These are phyloP conservation scores for Notospermus geniculatus DNA, from an alignment of 1,140 invertebrate species.

Conservation along the genomic window DNA sequence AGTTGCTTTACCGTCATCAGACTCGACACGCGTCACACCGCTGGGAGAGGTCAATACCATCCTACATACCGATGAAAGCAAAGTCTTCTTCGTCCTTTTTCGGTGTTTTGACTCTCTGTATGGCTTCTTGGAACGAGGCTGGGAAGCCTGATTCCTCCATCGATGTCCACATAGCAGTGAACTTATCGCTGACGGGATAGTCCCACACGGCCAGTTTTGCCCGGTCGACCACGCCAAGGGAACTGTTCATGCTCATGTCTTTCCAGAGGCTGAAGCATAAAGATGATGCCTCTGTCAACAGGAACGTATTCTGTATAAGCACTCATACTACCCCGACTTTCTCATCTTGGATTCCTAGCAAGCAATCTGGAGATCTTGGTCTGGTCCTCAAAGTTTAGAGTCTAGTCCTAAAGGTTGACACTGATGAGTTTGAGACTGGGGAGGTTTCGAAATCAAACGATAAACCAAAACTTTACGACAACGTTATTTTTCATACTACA, in stretches of 20 bases:
- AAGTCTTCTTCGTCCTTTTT: slow-evolving; percentile 63
- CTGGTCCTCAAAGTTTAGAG: no score
- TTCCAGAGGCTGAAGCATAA: slow-evolving; percentile 84
- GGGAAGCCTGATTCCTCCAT: slow-evolving; percentile 90
- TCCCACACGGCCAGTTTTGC: slow-evolving; percentile 97
- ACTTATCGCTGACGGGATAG: slow-evolving; percentile 97
- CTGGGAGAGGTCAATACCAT: not conserved
- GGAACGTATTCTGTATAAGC: slow-evolving; percentile 8
- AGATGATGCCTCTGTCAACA: not conserved
- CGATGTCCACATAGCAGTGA: slow-evolving; percentile 96
- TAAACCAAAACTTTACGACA: no score
- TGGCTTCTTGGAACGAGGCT: slow-evolving; percentile 70
- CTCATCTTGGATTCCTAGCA: no score
- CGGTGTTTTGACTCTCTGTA: slow-evolving; percentile 66
- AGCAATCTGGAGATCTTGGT: no score
- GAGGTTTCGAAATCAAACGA: no score
- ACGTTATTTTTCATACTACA: no score
- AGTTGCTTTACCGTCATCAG: no score
- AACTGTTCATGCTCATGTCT: slow-evolving; percentile 94
- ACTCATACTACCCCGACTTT: no score
- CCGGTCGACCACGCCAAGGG: slow-evolving; percentile 79
- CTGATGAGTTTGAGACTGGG: no score
- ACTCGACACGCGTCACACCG: no score
- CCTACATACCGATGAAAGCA: slow-evolving; percentile 75
- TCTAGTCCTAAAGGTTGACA: no score